phyloP scores from a whole-genome alignment of 2,113 vertebrate species.

The Pteropus alecto region DNA sequence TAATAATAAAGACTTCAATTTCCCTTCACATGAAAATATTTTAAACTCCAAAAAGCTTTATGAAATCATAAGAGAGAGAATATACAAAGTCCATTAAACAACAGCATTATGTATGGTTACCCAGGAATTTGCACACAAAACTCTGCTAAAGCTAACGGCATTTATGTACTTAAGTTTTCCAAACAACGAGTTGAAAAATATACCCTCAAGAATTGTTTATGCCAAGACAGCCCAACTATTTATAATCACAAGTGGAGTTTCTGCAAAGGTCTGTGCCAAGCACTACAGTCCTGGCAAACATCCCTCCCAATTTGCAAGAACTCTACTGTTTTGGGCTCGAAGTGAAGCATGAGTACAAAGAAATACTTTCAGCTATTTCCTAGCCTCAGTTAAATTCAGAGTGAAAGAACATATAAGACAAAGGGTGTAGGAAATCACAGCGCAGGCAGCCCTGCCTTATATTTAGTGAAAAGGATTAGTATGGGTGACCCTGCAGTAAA shows the following conservation, averaged over 20 bases:
- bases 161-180: conserved; percentile 66
- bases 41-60: conserved; percentile 12
- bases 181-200: conserved; percentile 67
- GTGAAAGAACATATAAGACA: conserved; percentile 25
- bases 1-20: conserved; percentile 53
- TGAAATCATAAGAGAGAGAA: background rate
- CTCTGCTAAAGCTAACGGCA: conserved; percentile 29
- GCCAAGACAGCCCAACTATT: conserved; percentile 62
- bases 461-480: conserved; percentile 54
- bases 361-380: conserved; percentile 28
- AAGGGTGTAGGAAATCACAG: conserved; percentile 20
- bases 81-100: background rate
- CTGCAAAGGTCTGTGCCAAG: conserved; percentile 43
- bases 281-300: conserved; percentile 39
- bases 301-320: conserved; percentile 54
- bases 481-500: background rate
- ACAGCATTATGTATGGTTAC: background rate
- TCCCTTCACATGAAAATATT: conserved; percentile 48
- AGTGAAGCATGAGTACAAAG: conserved; percentile 39
- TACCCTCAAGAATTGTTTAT: conserved; percentile 62
- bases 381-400: conserved; percentile 42
- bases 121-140: conserved; percentile 44
- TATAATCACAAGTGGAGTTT: conserved; percentile 60
- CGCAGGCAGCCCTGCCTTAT: conserved; percentile 10
- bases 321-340: conserved; percentile 53